Conservation (phyloP, 2,888 invertebrate species). For the Shargacucullia verbasci region DNA sequence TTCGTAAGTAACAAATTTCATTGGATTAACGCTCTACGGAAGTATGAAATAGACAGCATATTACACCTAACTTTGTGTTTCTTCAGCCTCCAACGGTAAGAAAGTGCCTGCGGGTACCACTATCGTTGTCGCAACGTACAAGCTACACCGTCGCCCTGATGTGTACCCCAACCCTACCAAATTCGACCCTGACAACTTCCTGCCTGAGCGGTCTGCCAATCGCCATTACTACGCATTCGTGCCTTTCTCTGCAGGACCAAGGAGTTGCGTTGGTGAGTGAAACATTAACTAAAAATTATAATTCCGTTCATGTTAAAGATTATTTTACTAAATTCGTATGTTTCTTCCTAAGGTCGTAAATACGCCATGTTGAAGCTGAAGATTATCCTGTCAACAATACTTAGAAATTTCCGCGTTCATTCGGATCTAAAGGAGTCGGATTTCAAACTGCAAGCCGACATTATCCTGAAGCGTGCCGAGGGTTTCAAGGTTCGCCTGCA, state of each 20-base stretch:
- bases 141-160: slow-evolving; percentile 92
- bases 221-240: slow-evolving; percentile 95
- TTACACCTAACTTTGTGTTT: slow-evolving; percentile 5
- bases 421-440: slow-evolving; percentile 91
- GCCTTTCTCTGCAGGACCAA: slow-evolving; percentile 95
- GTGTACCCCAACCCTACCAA: slow-evolving; percentile 93
- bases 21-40: background rate
- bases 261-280: slow-evolving; percentile 93
- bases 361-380: slow-evolving; percentile 95
- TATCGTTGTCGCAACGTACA: slow-evolving; percentile 90
- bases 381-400: slow-evolving; percentile 92
- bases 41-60: background rate
- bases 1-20: slow-evolving; percentile 85
- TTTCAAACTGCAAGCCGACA: slow-evolving; percentile 93
- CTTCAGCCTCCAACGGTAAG: slow-evolving; percentile 90
- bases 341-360: slow-evolving; percentile 91
- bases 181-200: slow-evolving; percentile 96
- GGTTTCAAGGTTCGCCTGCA: slow-evolving; percentile 93
- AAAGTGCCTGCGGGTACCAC: slow-evolving; percentile 92
- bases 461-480: slow-evolving; percentile 93
- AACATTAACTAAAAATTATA: background rate
- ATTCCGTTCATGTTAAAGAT: background rate
- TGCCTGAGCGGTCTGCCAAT: slow-evolving; percentile 93
- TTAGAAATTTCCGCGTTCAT: slow-evolving; percentile 92
- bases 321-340: slow-evolving; percentile 9